Conservation (phyloP, 2,888 invertebrate genomes). For the Heliconius charithonia region DNA sequence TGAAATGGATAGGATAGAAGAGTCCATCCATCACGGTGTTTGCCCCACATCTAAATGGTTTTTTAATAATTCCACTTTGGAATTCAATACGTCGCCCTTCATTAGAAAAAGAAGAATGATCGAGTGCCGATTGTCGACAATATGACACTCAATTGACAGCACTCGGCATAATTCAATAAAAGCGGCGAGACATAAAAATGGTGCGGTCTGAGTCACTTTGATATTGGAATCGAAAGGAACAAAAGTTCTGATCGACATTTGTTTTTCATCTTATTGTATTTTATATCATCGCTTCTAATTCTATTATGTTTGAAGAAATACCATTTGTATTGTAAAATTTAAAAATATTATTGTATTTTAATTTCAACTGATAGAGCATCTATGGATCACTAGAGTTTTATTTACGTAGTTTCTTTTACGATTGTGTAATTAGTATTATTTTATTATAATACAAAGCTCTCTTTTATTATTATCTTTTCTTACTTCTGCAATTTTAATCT, state of each 20-base stretch:
- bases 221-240: conserved; percentile 29
- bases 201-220: conserved; percentile 34
- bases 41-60: conserved; percentile 79
- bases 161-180: conserved; percentile 70
- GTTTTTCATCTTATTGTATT: conserved; percentile 25
- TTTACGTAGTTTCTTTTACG: background rate
- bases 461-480: too few relatives aligned
- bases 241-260: conserved; percentile 1
- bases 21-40: conserved; percentile 79
- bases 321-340: background rate
- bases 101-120: conserved; percentile 71
- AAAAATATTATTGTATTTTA: background rate
- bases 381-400: background rate
- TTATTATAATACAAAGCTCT: background rate
- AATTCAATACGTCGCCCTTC: conserved; percentile 65
- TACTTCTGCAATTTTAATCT: too few relatives aligned
- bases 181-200: conserved; percentile 53
- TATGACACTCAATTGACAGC: conserved; percentile 80
- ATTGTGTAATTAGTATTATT: background rate
- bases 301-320: background rate
- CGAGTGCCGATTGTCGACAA: conserved; percentile 70
- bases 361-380: background rate
- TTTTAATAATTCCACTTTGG: conserved; percentile 80
- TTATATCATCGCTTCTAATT: conserved; percentile 1
- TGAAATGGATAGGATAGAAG: conserved; percentile 81